Evolutionary conservation across 1,140 invertebrate genomes (phyloP).

Genomic region (Brachionus koreanus): DNA sequence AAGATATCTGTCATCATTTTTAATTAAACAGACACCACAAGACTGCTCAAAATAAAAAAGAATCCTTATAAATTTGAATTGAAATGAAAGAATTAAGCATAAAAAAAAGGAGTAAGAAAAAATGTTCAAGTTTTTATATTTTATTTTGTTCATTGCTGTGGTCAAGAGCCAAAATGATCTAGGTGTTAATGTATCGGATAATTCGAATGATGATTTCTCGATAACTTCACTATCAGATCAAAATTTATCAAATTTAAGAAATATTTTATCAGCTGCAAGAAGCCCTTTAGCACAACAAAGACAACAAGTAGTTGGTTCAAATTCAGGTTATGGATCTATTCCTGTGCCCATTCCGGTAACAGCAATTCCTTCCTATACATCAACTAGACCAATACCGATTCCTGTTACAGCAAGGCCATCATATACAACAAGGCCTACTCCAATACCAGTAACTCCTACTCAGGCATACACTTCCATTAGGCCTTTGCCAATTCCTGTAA

Average conservation of each 20-base stretch:
- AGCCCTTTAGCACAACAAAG: background rate
- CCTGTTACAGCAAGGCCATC: background rate
- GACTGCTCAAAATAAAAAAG: background rate
- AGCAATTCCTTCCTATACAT: background rate
- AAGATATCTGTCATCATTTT: background rate
- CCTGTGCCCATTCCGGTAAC: background rate
- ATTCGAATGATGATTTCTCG: background rate
- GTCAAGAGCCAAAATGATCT: background rate
- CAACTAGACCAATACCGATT: background rate
- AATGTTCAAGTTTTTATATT: background rate
- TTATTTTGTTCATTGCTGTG: background rate
- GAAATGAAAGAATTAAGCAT: background rate
- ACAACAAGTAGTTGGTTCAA: background rate
- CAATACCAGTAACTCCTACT: background rate
- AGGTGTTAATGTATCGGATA: background rate
- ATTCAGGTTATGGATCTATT: background rate
- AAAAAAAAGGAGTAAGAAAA: background rate
- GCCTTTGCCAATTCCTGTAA: constrained; percentile 6
- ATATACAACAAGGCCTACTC: background rate
- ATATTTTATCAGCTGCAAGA: background rate
- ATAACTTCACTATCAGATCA: background rate
- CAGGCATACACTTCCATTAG: background rate
- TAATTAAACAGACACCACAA: background rate
- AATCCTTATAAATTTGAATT: background rate
- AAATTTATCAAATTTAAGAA: constrained; percentile 5